Evolutionary conservation across 2,797 vertebrate species (phyloP), one percentile per base, ranked within the genome.

Genomic region (Schizothorax lantsangensis): DNA sequence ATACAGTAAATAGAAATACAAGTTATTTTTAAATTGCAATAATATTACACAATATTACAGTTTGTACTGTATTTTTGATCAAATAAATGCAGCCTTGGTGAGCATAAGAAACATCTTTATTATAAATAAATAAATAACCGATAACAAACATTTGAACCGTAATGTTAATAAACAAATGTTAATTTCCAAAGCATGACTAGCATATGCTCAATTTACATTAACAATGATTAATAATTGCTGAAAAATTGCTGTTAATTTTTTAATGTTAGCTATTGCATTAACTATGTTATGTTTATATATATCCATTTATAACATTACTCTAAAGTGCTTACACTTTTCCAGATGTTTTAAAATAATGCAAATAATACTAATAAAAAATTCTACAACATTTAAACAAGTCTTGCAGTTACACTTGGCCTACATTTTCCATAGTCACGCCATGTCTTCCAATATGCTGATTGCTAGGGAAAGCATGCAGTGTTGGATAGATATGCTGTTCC

Each of bases 401-500:
- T 49, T 17, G 21, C 23, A 19, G 23, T 57, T 71, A 8, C 10
- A 69, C 43, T 40, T 52, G 17, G 64, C 14, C 14, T 15, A 47
- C 14, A 49, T 30, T 36, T 62, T 79, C 52, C 26, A 79, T 9
- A 71, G 45, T 5, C 26, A 79, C 71, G 36, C 52, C 21, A 38
- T 43, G 52, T 38, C 54, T 72, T 52, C 17, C 71, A 81, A 36
- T 30, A 59, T 90, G 90, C 92, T 92, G 92, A 93, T 83, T 87
- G n/a, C 23, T 86, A 52, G 77, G 86, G 80, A 92, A 92, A 91
- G 88, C 84, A 82, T 78, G 77, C 71, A 84, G 30, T 49, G 81
- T 59, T 71, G 52, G 36, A 83, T 45, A 62, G 73, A 74, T 79
- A 47, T 64, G 30, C 74, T 5, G 43, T 68, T 73, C 43, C 81